These are phyloP conservation scores for Dascyllus trimaculatus DNA, from an alignment of 2,113 vertebrate genomes.

Conservation along the genomic window DNA sequence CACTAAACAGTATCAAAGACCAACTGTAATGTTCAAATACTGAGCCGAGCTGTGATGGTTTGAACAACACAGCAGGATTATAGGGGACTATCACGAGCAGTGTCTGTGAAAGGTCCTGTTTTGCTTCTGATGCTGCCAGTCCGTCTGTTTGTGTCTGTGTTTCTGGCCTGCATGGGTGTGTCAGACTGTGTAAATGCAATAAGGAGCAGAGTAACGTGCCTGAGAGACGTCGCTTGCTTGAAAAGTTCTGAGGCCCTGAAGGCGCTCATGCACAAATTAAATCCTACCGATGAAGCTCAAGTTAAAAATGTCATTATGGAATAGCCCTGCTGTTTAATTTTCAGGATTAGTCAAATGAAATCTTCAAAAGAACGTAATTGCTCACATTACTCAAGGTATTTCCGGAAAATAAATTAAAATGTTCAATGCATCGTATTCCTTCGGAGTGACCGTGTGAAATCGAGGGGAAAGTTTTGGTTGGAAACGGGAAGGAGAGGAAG, in stretches of 20 bases:
- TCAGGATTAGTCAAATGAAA: background rate
- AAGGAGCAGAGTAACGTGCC: no score
- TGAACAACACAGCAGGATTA: background rate
- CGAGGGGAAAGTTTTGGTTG: no score
- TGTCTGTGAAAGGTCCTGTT: background rate
- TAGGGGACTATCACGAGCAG: background rate
- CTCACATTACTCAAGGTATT: background rate
- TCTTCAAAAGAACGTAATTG: background rate
- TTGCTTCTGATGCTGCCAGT: background rate
- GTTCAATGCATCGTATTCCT: background rate
- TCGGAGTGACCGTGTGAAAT: no score
- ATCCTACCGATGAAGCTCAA: background rate
- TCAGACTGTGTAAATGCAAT: background rate
- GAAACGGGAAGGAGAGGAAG: background rate
- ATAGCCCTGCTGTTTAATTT: background rate
- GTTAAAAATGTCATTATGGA: background rate
- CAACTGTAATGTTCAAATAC: background rate
- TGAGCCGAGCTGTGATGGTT: background rate
- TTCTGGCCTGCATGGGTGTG: background rate
- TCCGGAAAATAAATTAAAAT: background rate
- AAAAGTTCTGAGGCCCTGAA: background rate
- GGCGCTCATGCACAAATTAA: background rate
- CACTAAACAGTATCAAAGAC: conserved; percentile 17
- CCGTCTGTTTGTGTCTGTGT: background rate
- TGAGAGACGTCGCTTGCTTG: background rate